These are phyloP conservation scores for Microtus ochrogaster DNA, from an alignment of 2,113 vertebrate species.

Conservation along the genomic window DNA sequence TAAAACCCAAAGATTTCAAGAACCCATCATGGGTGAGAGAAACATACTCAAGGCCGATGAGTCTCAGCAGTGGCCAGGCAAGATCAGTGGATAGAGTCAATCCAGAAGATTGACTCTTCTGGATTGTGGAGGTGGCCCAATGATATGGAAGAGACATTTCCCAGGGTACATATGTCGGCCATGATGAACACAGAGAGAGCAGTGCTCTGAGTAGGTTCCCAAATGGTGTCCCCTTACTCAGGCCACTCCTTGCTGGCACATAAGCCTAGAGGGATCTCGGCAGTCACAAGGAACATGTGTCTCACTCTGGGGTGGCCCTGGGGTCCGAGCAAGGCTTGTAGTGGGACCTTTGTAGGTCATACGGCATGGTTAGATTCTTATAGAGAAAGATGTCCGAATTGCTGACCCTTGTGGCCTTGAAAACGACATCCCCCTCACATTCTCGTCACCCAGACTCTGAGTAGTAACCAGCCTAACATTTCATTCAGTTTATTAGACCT, in stretches of 20 bases:
- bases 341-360: not conserved
- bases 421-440: too few species aligned
- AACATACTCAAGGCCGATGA: too few species aligned
- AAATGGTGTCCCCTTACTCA: too few species aligned
- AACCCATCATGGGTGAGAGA: rapidly evolving
- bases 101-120: too few species aligned
- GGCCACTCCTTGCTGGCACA: not conserved
- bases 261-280: not conserved
- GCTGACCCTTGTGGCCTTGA: not conserved
- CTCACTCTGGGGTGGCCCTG: not conserved
- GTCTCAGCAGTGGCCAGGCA: not conserved
- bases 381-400: not conserved
- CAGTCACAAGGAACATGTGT: not conserved
- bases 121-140: too few species aligned
- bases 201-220: not conserved
- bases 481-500: not conserved
- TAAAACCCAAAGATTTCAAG: not conserved
- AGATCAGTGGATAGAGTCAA: not conserved
- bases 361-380: not conserved
- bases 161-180: not conserved
- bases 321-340: not conserved
- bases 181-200: not conserved
- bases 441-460: not conserved
- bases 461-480: not conserved
- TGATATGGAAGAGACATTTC: not conserved